Conservation (phyloP, 1,140 invertebrate genomes). For the Halyomorpha halys region DNA sequence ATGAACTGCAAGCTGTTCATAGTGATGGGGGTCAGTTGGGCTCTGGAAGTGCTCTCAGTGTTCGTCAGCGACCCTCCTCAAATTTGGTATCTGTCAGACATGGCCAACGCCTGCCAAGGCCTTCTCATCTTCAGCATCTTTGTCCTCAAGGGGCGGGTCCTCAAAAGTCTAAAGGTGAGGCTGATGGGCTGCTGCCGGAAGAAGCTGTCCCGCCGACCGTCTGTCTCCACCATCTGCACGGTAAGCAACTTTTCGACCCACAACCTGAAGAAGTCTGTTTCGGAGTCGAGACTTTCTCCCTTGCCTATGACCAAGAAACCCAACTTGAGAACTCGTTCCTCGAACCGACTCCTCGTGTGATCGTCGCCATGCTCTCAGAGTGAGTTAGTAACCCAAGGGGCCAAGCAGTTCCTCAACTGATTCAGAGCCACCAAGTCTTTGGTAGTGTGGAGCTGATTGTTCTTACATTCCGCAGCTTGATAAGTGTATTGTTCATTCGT, state of each 20-base stretch:
- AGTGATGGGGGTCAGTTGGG: slow-evolving; percentile 64
- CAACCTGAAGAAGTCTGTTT: slow-evolving; percentile 12
- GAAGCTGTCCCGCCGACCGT: neutral
- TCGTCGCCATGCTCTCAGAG: no score
- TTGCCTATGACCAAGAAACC: neutral
- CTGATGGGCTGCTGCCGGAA: slow-evolving; percentile 12
- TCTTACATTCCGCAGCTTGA: no score
- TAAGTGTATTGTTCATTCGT: no score
- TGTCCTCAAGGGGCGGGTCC: slow-evolving; percentile 46
- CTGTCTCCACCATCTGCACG: slow-evolving; percentile 17
- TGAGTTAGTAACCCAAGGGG: no score
- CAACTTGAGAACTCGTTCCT: neutral
- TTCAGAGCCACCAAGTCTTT: no score
- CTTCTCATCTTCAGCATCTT: slow-evolving; percentile 60
- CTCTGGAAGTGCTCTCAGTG: slow-evolving; percentile 55
- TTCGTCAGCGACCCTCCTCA: slow-evolving; percentile 39
- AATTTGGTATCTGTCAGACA: slow-evolving; percentile 50
- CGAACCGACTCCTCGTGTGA: neutral
- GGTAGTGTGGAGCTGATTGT: no score
- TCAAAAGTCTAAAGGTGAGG: slow-evolving; percentile 17
- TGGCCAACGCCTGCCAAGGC: slow-evolving; percentile 47
- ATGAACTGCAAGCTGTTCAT: slow-evolving; percentile 57
- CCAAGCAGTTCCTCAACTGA: no score
- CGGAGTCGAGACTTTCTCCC: slow-evolving; percentile 18
- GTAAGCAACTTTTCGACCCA: neutral